A percentile compares a stretch with the other conserved stretches of the same genome.
These are phyloP conservation scores for Anarsia innoxiella DNA, from an alignment of 2,888 invertebrate species.

Conservation along the genomic window DNA sequence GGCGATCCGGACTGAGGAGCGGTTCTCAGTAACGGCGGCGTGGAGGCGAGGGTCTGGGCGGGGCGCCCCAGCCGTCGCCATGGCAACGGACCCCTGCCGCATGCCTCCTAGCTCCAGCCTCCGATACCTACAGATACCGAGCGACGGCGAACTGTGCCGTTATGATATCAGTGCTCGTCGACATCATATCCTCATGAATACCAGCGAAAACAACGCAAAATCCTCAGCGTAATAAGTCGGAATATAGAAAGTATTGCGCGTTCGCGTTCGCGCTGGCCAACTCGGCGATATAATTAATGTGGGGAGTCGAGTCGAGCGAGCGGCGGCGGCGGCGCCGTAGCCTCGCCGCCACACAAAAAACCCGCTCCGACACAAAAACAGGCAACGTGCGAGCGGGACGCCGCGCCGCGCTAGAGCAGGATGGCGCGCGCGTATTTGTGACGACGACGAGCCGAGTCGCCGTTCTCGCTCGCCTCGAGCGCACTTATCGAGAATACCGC, in stretches of 20 bases:
- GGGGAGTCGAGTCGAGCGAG: conserved; percentile 58
- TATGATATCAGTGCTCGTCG: background rate
- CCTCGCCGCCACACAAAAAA: conserved; percentile 66
- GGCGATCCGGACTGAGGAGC: conserved; percentile 42
- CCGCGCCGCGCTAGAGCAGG: conserved; percentile 40
- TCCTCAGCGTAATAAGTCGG: conserved; percentile 40
- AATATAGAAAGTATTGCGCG: conserved; percentile 70
- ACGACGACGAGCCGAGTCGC: conserved; percentile 27
- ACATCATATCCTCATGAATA: background rate
- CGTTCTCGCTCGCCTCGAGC: conserved; percentile 66
- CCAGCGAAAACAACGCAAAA: conserved; percentile 10
- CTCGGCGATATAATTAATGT: conserved; percentile 71
- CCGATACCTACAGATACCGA: no score
- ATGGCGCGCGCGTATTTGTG: conserved; percentile 63
- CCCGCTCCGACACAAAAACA: conserved; percentile 74
- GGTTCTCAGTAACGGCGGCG: conserved; percentile 46
- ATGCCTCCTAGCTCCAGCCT: conserved; percentile 17
- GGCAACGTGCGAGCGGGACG: conserved; percentile 56
- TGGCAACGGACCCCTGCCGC: conserved; percentile 51
- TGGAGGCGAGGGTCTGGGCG: conserved; percentile 48
- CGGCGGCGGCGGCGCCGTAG: conserved; percentile 56
- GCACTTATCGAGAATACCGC: conserved; percentile 67
- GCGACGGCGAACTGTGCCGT: conserved; percentile 23
- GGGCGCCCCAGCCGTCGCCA: conserved; percentile 59
- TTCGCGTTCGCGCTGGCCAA: conserved; percentile 58